Conservation (phyloP, 2,888 invertebrate genomes). For the Cephus pygmeus region DNA sequence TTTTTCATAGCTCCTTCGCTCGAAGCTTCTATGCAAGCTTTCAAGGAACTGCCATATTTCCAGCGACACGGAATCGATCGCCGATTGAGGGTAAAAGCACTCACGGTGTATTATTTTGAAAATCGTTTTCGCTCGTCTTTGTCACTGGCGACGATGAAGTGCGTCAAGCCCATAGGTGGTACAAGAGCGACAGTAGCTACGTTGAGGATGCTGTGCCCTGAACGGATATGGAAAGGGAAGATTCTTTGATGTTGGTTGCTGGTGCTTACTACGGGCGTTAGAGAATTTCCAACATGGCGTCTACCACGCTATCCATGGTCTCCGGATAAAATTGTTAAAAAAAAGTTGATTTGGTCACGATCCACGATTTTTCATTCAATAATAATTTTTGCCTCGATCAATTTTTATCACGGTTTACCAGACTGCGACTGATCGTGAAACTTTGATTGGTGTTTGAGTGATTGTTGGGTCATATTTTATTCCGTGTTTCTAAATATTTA, state of each 20-base stretch:
- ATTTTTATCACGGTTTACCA: neutral
- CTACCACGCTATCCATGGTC: constrained; percentile 33
- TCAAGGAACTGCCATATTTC: neutral
- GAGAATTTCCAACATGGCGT: constrained; percentile 40
- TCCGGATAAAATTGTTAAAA: constrained; percentile 29
- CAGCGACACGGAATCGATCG: neutral
- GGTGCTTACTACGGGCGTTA: constrained; percentile 41
- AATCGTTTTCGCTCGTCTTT: constrained; percentile 8
- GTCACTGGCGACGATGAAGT: constrained; percentile 12
- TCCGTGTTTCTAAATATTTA: neutral
- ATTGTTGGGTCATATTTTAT: neutral
- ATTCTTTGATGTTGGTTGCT: constrained; percentile 48
- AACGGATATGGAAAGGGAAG: constrained; percentile 22
- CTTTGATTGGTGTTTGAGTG: neutral
- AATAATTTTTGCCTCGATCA: neutral
- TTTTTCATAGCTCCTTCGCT: neutral
- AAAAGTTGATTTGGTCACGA: neutral
- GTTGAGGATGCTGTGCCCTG: neutral
- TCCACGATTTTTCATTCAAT: neutral
- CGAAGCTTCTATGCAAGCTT: neutral
- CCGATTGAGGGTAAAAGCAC: neutral
- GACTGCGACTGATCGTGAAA: neutral
- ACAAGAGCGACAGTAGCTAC: neutral
- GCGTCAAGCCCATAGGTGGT: neutral
- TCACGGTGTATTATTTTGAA: constrained; percentile 5